Percentiles rank a stretch among this genome's conserved stretches.
Conservation (phyloP, 2,888 invertebrate species). For the Leucophenga maculata region DNA sequence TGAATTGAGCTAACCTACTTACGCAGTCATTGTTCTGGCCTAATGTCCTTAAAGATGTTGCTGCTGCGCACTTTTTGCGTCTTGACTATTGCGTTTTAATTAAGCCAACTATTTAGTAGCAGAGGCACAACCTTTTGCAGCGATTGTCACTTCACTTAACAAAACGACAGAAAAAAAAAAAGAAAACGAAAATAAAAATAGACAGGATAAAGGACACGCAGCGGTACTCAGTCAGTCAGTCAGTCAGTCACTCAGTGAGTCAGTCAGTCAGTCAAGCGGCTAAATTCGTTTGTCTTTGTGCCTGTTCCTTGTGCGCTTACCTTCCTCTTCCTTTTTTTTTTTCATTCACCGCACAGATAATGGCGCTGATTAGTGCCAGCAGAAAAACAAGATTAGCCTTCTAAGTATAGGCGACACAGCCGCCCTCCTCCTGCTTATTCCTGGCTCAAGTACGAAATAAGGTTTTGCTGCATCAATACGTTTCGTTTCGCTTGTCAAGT, state of each 20-base stretch:
- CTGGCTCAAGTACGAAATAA: no score
- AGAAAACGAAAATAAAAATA: neutral
- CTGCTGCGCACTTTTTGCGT: neutral
- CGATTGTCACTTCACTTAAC: neutral
- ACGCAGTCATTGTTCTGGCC: no score
- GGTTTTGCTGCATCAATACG: no score
- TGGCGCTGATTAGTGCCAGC: slow-evolving; percentile 21
- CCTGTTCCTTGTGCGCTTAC: neutral
- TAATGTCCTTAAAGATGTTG: no score
- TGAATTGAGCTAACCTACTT: no score
- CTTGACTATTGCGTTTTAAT: slow-evolving; percentile 7
- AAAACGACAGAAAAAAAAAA: neutral
- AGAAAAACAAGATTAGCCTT: slow-evolving; percentile 22
- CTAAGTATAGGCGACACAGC: neutral
- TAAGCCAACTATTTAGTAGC: neutral
- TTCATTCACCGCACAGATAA: neutral
- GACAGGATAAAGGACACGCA: neutral
- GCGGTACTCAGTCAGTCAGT: no score
- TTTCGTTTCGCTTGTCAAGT: no score
- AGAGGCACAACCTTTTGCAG: neutral
- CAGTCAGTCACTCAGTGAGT: neutral
- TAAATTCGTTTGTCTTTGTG: neutral
- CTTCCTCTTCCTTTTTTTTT: neutral
- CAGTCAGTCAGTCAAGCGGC: no score
- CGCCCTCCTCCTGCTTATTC: no score